A percentile compares a stretch with the other conserved stretches of the same genome.
Conservation (phyloP, 2,797 vertebrate genomes). For the Phyllotis vaccarum region DNA sequence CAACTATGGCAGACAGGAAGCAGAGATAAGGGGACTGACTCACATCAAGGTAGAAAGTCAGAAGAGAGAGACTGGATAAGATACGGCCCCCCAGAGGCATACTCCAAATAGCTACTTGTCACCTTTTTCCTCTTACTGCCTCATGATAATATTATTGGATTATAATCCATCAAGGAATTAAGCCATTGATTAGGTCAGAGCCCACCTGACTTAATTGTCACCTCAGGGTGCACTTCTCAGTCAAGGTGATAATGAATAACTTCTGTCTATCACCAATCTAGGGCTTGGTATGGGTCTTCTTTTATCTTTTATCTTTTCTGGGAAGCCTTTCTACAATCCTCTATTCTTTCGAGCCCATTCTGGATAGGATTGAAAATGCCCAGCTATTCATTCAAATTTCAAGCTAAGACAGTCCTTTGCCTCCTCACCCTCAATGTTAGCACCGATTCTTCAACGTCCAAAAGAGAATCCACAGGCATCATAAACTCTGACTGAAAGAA, state of each 20-base stretch:
- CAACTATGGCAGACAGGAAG: background rate
- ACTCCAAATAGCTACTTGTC: background rate
- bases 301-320: background rate
- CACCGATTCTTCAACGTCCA: background rate
- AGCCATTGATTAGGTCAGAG: background rate
- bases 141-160: background rate
- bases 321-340: background rate
- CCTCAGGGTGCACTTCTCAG: background rate
- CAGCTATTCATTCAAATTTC: background rate
- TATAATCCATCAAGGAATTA: background rate
- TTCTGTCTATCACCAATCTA: background rate
- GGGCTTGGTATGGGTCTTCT: background rate
- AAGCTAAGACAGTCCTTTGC: background rate
- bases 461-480: background rate
- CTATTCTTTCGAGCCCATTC: background rate
- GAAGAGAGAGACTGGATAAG: background rate
- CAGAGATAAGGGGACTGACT: background rate
- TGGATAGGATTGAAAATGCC: background rate
- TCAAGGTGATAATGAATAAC: background rate
- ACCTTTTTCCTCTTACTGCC: background rate
- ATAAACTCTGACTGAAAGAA: background rate
- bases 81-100: background rate
- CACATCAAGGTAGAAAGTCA: background rate
- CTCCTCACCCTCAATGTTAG: background rate
- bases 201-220: background rate